Base-by-base conservation (phyloP, 2,113 vertebrate species). In the Cebidichthys violaceus region DNA sequence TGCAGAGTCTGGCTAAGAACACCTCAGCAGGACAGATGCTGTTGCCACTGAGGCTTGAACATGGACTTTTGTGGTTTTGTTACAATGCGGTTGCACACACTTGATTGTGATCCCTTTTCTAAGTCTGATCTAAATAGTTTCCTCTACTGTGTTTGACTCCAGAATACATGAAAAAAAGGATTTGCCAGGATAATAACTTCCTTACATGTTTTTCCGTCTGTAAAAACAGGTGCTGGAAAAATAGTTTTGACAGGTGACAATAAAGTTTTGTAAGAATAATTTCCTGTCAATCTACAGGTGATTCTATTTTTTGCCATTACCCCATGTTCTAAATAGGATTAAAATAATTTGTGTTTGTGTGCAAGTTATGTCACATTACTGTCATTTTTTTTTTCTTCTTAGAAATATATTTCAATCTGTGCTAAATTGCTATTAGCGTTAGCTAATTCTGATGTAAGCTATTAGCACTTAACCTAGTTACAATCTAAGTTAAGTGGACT, bases 1-100 rank as follows among this genome's bases (percentile, higher is more conserved):
- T 77, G 67, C 55, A 45, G 52, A 79, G 57, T 71, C 27, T 80
- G 47, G 54, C 55, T 68, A 18, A 75, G 57, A 55, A 81, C 72
- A 76, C 31, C 35, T 65, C 17, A 68, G 64, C 66, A 81, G 70
- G 62, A 24, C 59, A 59, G 59, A 24, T 80, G 22, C 14, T 59
- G 59, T 24, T 2, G 17, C 54, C 35, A 77, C 0, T 9, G 64
- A 57, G 52, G 67, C 47, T 70, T 65, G 3, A 70, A 69, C 33
- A 54, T 13, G 15, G 57, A 82, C 68, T 33, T 82, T 41, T 22
- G 24, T 74, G 50, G 39, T 60, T 79, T 66, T 82, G 75, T 77
- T 35, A n/a, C 55, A 52, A n/a, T 18, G 17, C 2, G 6, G 47
- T 27, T 57, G 11, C 43, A 72, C 39, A 82, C 31, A 54, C 39